Evolutionary conservation across 2,113 vertebrate species (phyloP), one percentile per base, ranked within the genome.

Genomic region (Pelobates fuscus): DNA sequence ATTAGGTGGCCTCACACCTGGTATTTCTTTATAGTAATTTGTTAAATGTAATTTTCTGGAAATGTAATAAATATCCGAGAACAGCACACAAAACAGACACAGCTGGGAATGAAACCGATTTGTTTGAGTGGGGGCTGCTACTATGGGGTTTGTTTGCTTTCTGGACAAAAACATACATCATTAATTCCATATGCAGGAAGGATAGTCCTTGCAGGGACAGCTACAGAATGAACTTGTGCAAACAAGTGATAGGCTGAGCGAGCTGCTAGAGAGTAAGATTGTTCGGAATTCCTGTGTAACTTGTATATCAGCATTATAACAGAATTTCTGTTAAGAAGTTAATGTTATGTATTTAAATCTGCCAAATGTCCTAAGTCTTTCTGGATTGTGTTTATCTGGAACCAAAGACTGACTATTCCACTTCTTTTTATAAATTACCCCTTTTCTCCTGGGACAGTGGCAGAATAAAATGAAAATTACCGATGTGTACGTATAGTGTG

Each of bases 1-100:
- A 71, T 49, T 71, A 32, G 70, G 70, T 62, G 57, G 68, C 57
- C 68, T 70, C 15, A 70, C 68, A 70, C 68, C 68, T 70, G 68
- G 57, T 12, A 24, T 71, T 6, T 63, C 59, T 63, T 71, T 71
- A 63, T 71, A 32, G 43, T 32, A 63, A 63, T 62, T 71, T 71
- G 70, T 49, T 46, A 21, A 30, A 71, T 18, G 26, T 32, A 18
- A 63, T 62, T 18, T 26, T 54, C 58, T 27, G 44, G 23, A 44
- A 14, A 61, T 21, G 26, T 49, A 62, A 71, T 71, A 61, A 60
- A 71, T 61, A 21, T 20, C 24, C 27, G 1, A 32, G 37, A 12
- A 44, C 23, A 60, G 58, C 61, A 63, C 20, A 63, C 44, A 63
- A 72, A 72, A 24, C 44, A 63, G 23, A 27, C 70, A 62, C 59